Conservation (phyloP, 2,113 vertebrate species). For the Condylura cristata region DNA sequence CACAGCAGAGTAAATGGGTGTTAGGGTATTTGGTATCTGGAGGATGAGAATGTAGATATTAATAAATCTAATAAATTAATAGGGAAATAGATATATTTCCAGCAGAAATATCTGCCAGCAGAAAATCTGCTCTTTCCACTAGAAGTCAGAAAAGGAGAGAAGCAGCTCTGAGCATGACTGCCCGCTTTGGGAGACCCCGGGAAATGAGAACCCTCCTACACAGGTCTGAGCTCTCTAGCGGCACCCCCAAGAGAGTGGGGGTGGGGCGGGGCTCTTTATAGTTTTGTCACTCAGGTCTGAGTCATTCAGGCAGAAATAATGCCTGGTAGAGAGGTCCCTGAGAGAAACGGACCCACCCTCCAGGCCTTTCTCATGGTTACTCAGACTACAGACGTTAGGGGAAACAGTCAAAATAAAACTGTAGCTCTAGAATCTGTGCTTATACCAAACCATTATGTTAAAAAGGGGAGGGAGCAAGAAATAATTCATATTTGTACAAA, state of each 20-base stretch:
- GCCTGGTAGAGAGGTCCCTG: neutral
- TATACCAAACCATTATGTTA: constrained; percentile 1
- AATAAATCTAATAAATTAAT: neutral
- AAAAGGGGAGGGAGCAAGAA: neutral
- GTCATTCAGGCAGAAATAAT: neutral
- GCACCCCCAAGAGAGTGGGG: no score
- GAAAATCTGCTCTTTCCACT: neutral
- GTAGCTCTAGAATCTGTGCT: neutral
- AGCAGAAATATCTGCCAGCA: neutral
- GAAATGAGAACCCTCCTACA: neutral
- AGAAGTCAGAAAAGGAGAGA: neutral
- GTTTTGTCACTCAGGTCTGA: neutral
- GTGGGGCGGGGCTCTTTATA: no score
- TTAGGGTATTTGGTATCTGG: neutral
- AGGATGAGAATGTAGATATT: neutral
- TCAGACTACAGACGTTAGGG: neutral
- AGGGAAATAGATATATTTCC: neutral
- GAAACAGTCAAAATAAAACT: constrained; percentile 17
- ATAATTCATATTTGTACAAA: neutral
- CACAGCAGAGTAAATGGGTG: neutral
- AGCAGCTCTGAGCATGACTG: neutral
- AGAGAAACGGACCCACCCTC: neutral
- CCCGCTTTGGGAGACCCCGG: neutral
- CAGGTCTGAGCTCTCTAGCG: no score
- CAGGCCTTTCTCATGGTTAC: neutral